A percentile compares a stretch with the other conserved stretches of the same genome.
Evolutionary conservation across 2,888 invertebrate genomes (phyloP).

Genomic region (Leptura quadrifasciata): DNA sequence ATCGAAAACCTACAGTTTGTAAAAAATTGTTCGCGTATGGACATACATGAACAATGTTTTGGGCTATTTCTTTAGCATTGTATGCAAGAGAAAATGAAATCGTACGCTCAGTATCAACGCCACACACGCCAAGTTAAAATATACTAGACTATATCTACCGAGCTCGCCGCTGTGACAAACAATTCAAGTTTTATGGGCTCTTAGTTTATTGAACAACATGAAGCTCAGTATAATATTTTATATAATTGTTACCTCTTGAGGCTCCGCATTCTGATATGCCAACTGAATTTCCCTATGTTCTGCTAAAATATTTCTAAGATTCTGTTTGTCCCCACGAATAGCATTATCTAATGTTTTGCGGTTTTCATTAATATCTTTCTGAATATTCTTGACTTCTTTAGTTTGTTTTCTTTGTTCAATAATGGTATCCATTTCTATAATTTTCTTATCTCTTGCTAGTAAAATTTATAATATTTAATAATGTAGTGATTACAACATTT

Average conservation of each 20-base stretch:
- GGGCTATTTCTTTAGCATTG: no score
- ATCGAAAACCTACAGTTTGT: no score
- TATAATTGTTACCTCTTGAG: conserved; percentile 54
- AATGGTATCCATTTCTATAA: conserved; percentile 77
- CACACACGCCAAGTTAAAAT: no score
- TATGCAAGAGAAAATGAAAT: no score
- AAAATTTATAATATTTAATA: conserved; percentile 6
- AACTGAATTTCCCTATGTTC: conserved; percentile 78
- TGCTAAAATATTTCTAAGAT: conserved; percentile 77
- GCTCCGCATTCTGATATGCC: conserved; percentile 74
- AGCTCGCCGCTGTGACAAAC: no score
- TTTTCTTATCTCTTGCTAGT: conserved; percentile 78
- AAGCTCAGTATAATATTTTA: conserved; percentile 58
- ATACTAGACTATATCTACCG: no score
- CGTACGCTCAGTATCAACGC: no score
- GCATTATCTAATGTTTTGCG: conserved; percentile 78
- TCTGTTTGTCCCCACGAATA: conserved; percentile 78
- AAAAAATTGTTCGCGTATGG: no score
- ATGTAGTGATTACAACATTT: neutral
- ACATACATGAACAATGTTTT: no score
- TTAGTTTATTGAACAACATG: neutral
- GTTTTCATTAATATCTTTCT: conserved; percentile 76
- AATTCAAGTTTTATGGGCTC: no score
- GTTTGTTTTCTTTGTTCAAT: conserved; percentile 75
- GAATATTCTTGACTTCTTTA: conserved; percentile 77